phyloP scores from a whole-genome alignment of 2,113 vertebrate genomes.

The Paralichthys olivaceus region DNA sequence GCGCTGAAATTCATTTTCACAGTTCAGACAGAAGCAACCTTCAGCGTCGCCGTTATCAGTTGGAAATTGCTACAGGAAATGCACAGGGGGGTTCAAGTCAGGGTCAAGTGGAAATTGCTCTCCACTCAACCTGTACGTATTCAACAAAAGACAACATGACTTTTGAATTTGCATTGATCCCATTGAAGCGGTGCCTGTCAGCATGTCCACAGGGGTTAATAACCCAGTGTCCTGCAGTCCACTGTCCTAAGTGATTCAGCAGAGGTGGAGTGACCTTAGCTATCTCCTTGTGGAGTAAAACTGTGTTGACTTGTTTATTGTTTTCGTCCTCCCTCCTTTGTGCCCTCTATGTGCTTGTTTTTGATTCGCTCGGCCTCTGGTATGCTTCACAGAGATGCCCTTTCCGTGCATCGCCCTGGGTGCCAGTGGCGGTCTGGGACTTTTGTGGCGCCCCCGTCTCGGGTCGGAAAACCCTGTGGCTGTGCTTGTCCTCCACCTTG shows the following conservation, averaged over 20 bases:
- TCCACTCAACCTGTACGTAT: background rate
- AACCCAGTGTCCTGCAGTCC: slow-evolving; percentile 48
- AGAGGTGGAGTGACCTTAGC: slow-evolving; percentile 66
- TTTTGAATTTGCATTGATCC: slow-evolving; percentile 50
- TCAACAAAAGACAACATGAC: slow-evolving; percentile 24
- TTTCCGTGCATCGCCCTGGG: slow-evolving; percentile 53
- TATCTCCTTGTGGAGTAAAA: slow-evolving; percentile 59
- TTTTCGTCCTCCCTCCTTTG: slow-evolving; percentile 44
- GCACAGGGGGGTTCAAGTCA: slow-evolving; percentile 4
- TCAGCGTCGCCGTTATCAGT: slow-evolving; percentile 1
- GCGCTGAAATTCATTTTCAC: slow-evolving; percentile 29
- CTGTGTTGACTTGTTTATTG: slow-evolving; percentile 65
- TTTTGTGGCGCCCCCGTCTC: slow-evolving; percentile 32
- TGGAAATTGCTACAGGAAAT: slow-evolving; percentile 25
- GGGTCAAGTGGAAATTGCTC: slow-evolving; percentile 39
- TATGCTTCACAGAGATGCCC: slow-evolving; percentile 65
- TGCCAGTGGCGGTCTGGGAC: slow-evolving; percentile 47
- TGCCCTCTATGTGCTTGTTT: slow-evolving; percentile 61
- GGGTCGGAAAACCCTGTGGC: slow-evolving; percentile 57
- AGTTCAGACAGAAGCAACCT: slow-evolving; percentile 1
- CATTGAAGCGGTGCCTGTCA: slow-evolving; percentile 10
- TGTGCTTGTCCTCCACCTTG: slow-evolving; percentile 55
- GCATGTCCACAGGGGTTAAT: slow-evolving; percentile 59
- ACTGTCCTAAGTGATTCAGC: slow-evolving; percentile 58
- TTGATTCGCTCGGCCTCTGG: slow-evolving; percentile 60